phyloP scores from a whole-genome alignment of 2,113 vertebrate genomes.

The Euleptes europaea region DNA sequence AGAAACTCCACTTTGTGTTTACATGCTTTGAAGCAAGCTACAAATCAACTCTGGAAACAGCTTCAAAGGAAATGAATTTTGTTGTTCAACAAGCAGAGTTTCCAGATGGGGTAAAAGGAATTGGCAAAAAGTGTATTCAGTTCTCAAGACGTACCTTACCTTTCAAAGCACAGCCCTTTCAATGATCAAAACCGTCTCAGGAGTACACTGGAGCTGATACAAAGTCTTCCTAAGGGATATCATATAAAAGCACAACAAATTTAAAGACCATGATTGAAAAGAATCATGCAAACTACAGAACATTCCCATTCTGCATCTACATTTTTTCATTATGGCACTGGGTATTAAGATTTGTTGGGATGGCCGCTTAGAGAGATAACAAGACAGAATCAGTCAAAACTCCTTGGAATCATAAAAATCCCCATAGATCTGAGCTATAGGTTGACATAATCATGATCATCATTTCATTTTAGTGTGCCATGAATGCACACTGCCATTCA shows the following conservation, averaged over 20 bases:
- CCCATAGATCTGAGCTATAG: not conserved
- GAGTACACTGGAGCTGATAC: conserved; percentile 46
- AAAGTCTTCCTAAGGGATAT: conserved; percentile 3
- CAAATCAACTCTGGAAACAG: conserved; percentile 21
- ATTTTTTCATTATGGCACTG: conserved; percentile 27
- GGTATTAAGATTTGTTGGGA: conserved; percentile 35
- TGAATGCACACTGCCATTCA: not conserved
- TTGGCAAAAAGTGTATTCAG: conserved; percentile 33
- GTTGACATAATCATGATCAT: not conserved
- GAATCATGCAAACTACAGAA: conserved; percentile 29
- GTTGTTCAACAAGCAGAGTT: conserved; percentile 30
- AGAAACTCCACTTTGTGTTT: conserved; percentile 34
- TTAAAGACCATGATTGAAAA: conserved; percentile 23
- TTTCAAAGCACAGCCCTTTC: conserved; percentile 43
- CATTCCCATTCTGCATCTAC: conserved; percentile 27
- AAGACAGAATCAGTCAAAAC: not conserved
- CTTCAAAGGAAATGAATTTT: conserved; percentile 38
- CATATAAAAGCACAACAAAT: not conserved
- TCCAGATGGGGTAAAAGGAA: conserved; percentile 9
- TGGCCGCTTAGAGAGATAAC: conserved; percentile 6
- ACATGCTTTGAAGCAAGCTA: conserved; percentile 22
- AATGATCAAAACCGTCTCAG: conserved; percentile 54
- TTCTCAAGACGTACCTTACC: conserved; percentile 37
- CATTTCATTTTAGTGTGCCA: too few species aligned
- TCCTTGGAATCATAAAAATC: conserved; percentile 17